Evolutionary conservation across 1,140 invertebrate genomes (phyloP).

Genomic region (Macrocentrus cingulum): DNA sequence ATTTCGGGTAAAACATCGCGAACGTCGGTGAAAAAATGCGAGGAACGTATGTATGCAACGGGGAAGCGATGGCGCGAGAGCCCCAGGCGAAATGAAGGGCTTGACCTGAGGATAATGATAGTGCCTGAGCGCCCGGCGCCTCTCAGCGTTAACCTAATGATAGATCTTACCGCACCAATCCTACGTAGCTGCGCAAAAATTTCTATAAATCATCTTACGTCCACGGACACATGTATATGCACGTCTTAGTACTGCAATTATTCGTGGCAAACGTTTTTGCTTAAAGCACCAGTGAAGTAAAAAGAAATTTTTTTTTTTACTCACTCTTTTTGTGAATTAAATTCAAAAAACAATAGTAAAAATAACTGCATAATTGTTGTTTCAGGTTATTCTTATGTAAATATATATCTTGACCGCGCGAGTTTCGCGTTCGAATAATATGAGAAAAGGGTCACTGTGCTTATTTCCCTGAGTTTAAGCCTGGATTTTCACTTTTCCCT

Average conservation of each 20-base stretch:
- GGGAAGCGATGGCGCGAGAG: conserved; percentile 23
- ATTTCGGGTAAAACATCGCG: neutral
- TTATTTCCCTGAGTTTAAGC: too few species aligned
- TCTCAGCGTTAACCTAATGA: conserved; percentile 40
- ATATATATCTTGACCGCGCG: conserved; percentile 1
- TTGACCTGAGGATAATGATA: conserved; percentile 36
- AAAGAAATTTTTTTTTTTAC: too few species aligned
- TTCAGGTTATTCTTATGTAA: conserved; percentile 16
- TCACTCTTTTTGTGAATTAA: too few species aligned
- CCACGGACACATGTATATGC: conserved; percentile 25
- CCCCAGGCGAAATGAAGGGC: conserved; percentile 20
- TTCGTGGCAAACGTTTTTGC: neutral
- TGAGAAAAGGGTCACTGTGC: neutral
- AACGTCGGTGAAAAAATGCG: neutral
- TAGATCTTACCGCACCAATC: conserved; percentile 37
- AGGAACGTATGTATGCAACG: conserved; percentile 7
- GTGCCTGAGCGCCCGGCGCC: conserved; percentile 37
- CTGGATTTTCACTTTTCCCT: neutral
- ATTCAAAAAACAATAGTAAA: too few species aligned
- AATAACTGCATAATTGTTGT: neutral
- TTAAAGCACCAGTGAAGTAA: neutral
- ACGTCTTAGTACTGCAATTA: conserved; percentile 6
- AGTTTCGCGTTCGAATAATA: neutral
- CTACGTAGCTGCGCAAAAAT: conserved; percentile 31
- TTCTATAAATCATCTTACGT: conserved; percentile 37